Percentiles rank a stretch among this genome's conserved stretches.
These are phyloP conservation scores for Thecocarcelia acutangulata DNA, from an alignment of 2,888 invertebrate genomes.

Conservation along the genomic window DNA sequence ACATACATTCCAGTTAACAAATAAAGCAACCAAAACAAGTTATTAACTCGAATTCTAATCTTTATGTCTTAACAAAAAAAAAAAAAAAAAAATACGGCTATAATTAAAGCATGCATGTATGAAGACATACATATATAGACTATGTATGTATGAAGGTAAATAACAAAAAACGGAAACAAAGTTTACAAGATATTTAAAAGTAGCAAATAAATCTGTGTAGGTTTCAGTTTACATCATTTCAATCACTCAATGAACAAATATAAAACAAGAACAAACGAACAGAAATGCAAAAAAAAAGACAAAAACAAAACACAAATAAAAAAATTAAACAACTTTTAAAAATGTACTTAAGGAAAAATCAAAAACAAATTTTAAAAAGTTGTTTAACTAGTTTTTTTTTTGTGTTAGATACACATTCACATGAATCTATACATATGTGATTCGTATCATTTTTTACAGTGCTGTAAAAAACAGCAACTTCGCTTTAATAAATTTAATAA, in stretches of 20 bases:
- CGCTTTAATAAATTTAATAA: conserved; percentile 45
- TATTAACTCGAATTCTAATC: conserved; percentile 15
- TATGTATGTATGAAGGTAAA: too few species aligned
- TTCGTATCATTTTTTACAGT: too few species aligned
- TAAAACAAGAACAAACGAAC: conserved; percentile 12
- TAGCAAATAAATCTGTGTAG: conserved; percentile 45
- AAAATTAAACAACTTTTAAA: conserved; percentile 18
- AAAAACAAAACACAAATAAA: conserved; percentile 13
- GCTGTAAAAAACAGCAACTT: conserved; percentile 33
- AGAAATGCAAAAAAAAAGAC: too few species aligned
- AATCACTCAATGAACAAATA: conserved; percentile 21
- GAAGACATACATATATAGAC: too few species aligned
- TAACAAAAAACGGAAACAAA: conserved; percentile 44
- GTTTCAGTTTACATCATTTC: conserved; percentile 59
- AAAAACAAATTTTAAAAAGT: conserved; percentile 52
- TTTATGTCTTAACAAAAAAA: neutral
- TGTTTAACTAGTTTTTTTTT: conserved; percentile 54
- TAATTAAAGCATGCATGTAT: too few species aligned
- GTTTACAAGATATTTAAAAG: conserved; percentile 3
- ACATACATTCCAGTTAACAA: conserved; percentile 1
- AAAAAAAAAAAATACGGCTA: too few species aligned
- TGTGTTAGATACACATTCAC: conserved; percentile 45
- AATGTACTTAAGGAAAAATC: conserved; percentile 25
- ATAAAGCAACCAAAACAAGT: conserved; percentile 12
- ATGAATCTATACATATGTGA: too few species aligned